phyloP scores from a whole-genome alignment of 1,140 invertebrate species.

The Dryas iulia region DNA sequence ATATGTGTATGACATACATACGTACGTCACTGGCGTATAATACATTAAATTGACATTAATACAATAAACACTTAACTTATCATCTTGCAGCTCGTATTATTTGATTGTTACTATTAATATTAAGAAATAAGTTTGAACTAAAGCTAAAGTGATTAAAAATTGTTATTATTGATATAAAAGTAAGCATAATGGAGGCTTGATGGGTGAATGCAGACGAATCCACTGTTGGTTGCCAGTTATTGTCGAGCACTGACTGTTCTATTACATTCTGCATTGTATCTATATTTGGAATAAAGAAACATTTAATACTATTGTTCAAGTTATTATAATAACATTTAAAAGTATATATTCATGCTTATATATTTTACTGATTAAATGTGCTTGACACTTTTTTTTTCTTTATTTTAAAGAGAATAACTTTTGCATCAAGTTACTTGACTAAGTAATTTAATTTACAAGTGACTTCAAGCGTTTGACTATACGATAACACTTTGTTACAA shows the following conservation, averaged over 20 bases:
- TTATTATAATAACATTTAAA: background rate
- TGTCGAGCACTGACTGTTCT: conserved; percentile 72
- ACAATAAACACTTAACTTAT: conserved; percentile 55
- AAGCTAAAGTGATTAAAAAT: background rate
- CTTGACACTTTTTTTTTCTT: no score
- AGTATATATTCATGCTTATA: no score
- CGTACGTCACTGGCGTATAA: no score
- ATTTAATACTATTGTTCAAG: background rate
- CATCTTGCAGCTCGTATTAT: conserved; percentile 53
- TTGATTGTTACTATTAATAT: conserved; percentile 23
- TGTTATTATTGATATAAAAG: background rate
- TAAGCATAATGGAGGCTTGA: conserved; percentile 27
- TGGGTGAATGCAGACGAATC: conserved; percentile 53
- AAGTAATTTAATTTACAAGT: no score
- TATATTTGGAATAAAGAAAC: conserved; percentile 25
- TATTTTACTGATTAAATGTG: no score
- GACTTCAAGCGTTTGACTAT: no score
- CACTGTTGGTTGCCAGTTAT: conserved; percentile 71
- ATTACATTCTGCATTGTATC: conserved; percentile 76
- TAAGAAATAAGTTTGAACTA: background rate
- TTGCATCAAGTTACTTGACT: no score
- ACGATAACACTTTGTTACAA: no score
- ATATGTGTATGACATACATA: no score
- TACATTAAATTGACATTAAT: conserved; percentile 48
- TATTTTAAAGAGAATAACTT: no score